Conservation (phyloP, 2,113 vertebrate species). For the Ptyas mucosa region DNA sequence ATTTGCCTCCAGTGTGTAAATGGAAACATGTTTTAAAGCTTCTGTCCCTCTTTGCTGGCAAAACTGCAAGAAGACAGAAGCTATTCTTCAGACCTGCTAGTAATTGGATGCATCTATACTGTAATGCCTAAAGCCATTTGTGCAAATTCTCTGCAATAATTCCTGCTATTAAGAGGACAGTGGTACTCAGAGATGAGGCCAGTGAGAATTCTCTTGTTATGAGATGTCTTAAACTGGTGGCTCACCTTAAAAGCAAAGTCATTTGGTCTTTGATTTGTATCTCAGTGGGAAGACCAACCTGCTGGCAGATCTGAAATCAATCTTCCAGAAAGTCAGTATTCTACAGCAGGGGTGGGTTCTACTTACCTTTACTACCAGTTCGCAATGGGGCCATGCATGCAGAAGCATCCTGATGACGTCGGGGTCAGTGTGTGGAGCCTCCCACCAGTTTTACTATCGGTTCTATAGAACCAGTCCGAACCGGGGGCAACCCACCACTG, state of each 20-base stretch:
- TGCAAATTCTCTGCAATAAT: background rate
- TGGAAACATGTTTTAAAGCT: background rate
- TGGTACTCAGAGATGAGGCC: background rate
- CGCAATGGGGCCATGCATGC: too few species aligned
- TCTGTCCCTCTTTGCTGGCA: background rate
- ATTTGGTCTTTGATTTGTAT: background rate
- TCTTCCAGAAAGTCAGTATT: background rate
- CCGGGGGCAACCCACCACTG: too few species aligned
- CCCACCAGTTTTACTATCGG: too few species aligned
- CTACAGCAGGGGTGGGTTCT: too few species aligned
- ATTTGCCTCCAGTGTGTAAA: background rate
- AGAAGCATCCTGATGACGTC: too few species aligned
- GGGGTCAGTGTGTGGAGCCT: too few species aligned
- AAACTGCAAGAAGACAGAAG: background rate
- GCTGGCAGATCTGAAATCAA: background rate
- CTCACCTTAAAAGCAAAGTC: background rate
- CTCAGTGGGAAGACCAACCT: background rate
- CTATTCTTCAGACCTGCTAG: background rate
- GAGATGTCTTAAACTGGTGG: background rate
- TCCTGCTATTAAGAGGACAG: background rate
- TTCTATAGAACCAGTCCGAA: too few species aligned
- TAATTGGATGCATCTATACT: background rate
- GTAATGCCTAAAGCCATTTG: background rate
- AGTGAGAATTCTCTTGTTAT: background rate
- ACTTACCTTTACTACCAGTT: too few species aligned